Percentiles rank a stretch among this genome's conserved stretches.
Evolutionary conservation across 2,888 invertebrate species (phyloP).

Genomic region (Aleiodes testaceus): DNA sequence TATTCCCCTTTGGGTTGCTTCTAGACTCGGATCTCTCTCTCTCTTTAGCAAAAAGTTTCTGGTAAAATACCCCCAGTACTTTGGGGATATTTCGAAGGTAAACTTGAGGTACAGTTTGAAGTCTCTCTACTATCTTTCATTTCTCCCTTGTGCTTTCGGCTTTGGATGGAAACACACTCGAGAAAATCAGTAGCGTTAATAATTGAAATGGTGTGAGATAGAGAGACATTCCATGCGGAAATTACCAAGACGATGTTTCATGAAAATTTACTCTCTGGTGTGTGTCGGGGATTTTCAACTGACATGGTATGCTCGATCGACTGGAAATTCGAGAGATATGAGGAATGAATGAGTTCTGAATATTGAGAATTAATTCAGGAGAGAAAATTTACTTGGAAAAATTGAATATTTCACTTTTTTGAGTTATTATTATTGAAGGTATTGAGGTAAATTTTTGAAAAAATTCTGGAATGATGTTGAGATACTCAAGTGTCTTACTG

Average conservation of each 20-base stretch:
- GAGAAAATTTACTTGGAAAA: no score
- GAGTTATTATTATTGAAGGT: not conserved
- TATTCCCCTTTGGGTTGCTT: conserved; percentile 1
- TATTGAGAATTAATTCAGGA: not conserved
- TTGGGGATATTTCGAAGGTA: not conserved
- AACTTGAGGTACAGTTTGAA: no score
- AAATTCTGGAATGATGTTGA: not conserved
- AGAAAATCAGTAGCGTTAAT: conserved; percentile 31
- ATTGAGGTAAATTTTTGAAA: not conserved
- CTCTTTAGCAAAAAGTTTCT: no score
- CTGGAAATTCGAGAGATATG: conserved; percentile 8
- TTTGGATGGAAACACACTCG: not conserved
- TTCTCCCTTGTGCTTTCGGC: conserved; percentile 8
- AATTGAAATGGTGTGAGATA: conserved; percentile 28
- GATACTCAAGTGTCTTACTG: not conserved
- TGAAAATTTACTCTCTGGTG: not conserved
- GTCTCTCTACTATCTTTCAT: not conserved
- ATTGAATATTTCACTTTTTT: no score
- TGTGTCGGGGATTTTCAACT: not conserved
- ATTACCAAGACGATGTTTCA: conserved; percentile 16
- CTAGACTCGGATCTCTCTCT: not conserved
- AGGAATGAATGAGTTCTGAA: not conserved
- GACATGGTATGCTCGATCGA: conserved; percentile 4
- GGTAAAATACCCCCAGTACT: no score
- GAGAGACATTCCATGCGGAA: conserved; percentile 31